A percentile compares a stretch with the other conserved stretches of the same genome.
These are phyloP conservation scores for Crossaster papposus DNA, from an alignment of 53 echinoderm and acorn worm genomes.

Conservation along the genomic window DNA sequence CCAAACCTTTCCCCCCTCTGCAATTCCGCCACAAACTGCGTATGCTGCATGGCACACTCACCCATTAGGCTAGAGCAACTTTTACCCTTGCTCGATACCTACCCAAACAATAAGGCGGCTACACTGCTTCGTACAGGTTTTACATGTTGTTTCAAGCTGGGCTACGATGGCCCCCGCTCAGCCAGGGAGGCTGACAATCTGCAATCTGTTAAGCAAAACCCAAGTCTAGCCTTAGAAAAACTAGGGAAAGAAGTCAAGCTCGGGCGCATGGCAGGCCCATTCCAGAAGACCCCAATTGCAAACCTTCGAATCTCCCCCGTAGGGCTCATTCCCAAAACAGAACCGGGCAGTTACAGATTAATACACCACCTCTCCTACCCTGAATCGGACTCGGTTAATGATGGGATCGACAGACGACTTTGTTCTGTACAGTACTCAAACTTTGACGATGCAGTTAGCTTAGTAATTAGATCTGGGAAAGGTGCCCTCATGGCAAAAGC, in stretches of 20 bases:
- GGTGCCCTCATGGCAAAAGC: conserved; percentile 2
- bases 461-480: not conserved
- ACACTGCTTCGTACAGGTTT: conserved; percentile 22
- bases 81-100: too few relatives aligned
- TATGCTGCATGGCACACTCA: too few relatives aligned
- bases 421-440: conserved; percentile 39
- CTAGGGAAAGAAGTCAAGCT: conserved; percentile 41
- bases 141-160: conserved; percentile 44
- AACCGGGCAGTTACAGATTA: conserved; percentile 55
- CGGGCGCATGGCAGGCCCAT: conserved; percentile 62
- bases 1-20: too few relatives aligned
- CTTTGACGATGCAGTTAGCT: conserved; percentile 53
- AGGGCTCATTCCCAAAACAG: conserved; percentile 59
- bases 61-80: too few relatives aligned
- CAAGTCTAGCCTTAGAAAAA: conserved; percentile 16
- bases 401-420: conserved; percentile 36
- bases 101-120: conserved; percentile 16
- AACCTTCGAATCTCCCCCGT: conserved; percentile 48
- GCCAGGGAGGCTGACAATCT: conserved; percentile 42
- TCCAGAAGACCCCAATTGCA: not conserved
- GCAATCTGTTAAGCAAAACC: conserved; percentile 42
- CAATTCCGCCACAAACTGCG: too few relatives aligned
- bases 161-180: conserved; percentile 32
- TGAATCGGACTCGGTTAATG: conserved; percentile 47
- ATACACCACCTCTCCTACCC: conserved; percentile 67